Conservation (phyloP, 2,888 invertebrate species). For the Choristoneura rosaceana region DNA sequence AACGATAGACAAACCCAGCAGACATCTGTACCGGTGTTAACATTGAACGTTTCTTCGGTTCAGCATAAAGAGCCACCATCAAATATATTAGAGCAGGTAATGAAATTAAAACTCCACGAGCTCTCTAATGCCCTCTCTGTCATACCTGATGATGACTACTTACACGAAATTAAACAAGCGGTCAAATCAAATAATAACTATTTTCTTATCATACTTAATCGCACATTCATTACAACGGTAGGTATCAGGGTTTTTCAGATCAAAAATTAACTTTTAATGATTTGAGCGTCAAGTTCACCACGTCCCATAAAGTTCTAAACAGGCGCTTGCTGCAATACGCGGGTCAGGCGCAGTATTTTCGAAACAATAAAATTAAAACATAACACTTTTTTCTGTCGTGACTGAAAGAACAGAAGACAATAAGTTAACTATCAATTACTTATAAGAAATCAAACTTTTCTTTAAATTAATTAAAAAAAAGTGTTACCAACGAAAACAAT, state of each 20-base stretch:
- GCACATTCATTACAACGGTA: background rate
- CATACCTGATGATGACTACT: background rate
- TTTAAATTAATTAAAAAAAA: constrained; percentile 30
- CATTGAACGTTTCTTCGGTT: background rate
- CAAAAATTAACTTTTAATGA: background rate
- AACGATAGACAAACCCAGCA: background rate
- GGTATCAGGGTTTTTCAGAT: background rate
- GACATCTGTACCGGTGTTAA: background rate
- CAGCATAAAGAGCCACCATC: background rate
- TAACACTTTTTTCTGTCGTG: constrained; percentile 58
- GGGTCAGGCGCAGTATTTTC: background rate
- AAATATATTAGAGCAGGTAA: background rate
- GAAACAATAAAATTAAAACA: background rate
- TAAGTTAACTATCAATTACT: too few species aligned
- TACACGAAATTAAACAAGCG: background rate
- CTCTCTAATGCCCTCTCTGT: background rate
- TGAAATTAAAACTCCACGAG: background rate
- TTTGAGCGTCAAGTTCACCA: background rate
- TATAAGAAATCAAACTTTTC: constrained; percentile 58
- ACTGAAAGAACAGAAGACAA: constrained; percentile 59
- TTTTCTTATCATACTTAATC: background rate
- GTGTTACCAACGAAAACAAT: constrained; percentile 16
- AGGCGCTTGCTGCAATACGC: background rate
- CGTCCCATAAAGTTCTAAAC: background rate
- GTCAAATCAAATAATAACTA: background rate